phyloP scores from a whole-genome alignment of 2,888 invertebrate species.

The Acanthoscelides obtectus region DNA sequence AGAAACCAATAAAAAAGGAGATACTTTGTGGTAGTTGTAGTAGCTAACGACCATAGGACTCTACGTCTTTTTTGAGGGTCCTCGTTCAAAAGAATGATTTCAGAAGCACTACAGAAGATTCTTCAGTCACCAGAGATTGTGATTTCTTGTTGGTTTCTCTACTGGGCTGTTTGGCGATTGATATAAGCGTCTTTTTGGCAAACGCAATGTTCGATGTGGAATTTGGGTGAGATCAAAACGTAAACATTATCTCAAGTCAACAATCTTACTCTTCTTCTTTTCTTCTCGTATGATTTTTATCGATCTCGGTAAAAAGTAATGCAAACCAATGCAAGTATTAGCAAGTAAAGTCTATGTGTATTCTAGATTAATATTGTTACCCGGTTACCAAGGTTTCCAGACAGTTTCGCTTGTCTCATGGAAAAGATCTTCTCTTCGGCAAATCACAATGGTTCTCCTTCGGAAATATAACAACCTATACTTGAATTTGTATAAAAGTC shows the following conservation, averaged over 20 bases:
- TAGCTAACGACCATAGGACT: too few species aligned
- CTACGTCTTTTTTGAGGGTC: too few species aligned
- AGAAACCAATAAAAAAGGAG: neutral
- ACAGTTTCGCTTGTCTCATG: conserved; percentile 21
- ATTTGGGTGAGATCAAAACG: conserved; percentile 50
- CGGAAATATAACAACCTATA: too few species aligned
- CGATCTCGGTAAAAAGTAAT: conserved; percentile 22
- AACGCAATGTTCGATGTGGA: conserved; percentile 47
- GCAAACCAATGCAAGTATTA: conserved; percentile 38
- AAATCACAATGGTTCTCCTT: too few species aligned
- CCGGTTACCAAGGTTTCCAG: conserved; percentile 38
- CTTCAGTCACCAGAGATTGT: too few species aligned
- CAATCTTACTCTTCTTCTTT: neutral
- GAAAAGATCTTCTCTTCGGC: too few species aligned
- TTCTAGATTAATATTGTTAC: conserved; percentile 25
- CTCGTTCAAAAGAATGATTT: too few species aligned
- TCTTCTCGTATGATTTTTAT: neutral
- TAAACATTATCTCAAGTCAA: conserved; percentile 12
- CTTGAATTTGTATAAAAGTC: too few species aligned
- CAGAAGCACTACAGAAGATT: too few species aligned
- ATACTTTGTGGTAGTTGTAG: too few species aligned
- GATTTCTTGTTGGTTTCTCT: conserved; percentile 9
- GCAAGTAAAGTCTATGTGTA: conserved; percentile 21
- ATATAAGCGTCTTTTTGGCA: conserved; percentile 44
- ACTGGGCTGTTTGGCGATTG: conserved; percentile 19